Conservation (phyloP, 2,797 vertebrate genomes). For the Garrulus glandarius region DNA sequence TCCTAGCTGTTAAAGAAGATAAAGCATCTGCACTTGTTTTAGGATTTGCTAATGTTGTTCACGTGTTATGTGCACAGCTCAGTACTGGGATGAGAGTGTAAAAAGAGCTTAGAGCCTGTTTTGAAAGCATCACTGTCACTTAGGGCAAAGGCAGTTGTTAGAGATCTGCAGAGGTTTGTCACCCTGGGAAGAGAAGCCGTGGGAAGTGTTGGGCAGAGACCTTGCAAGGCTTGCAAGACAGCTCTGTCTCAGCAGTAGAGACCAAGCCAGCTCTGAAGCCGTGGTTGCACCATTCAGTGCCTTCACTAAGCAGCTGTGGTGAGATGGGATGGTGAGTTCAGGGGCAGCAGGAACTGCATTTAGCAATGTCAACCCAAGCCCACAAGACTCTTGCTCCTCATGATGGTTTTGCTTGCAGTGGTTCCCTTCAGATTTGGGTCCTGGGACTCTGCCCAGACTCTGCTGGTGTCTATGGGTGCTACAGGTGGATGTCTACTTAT, state of each 20-base stretch:
- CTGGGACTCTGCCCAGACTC: not conserved
- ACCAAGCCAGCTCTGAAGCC: not conserved
- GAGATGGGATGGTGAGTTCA: not conserved
- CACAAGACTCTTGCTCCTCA: not conserved
- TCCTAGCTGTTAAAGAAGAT: not conserved
- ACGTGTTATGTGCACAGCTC: accelerated
- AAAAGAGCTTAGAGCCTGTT: not conserved
- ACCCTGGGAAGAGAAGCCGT: not conserved
- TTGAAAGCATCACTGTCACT: not conserved
- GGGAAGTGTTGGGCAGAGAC: not conserved
- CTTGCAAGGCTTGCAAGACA: not conserved
- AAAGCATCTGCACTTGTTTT: not conserved
- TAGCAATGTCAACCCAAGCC: not conserved
- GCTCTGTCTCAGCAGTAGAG: not conserved
- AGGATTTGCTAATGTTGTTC: not conserved
- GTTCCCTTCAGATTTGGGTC: not conserved
- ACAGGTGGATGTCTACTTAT: not conserved
- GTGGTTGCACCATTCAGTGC: not conserved
- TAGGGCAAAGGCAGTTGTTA: not conserved
- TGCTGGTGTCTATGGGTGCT: not conserved
- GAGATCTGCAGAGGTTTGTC: not conserved
- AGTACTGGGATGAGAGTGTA: not conserved
- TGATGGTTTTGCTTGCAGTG: not conserved
- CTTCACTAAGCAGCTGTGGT: not conserved
- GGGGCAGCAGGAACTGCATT: not conserved